Base-by-base conservation (phyloP, 2,113 vertebrate genomes). In the Melierax canorus region DNA sequence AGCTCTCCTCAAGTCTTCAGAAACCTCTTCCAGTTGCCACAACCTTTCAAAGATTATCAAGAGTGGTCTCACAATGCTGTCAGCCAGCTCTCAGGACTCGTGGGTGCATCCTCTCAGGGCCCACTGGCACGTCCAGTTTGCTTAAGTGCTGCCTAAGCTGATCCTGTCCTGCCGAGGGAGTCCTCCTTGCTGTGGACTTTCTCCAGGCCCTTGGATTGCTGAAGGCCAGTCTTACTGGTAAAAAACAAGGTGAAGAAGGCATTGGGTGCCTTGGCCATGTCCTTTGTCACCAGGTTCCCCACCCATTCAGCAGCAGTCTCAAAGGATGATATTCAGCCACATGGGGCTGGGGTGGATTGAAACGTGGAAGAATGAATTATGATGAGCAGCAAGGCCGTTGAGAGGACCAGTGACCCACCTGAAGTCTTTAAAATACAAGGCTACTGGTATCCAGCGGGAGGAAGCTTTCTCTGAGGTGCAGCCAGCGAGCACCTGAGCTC, bases 21-120 rank as follows among this genome's bases (percentile, higher is more conserved):
- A 75, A 78, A 27, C 21, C n/a, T 63, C 39, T 30, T 39, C 29
- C 23, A 14, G 9, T 14, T 39, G 19, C 60, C 75, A 55, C 34
- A n/a, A 1, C 83, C 39, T 55, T n/a, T 30, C 60, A 12, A 6
- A 60, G 75, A 15, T 24, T 5, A 23, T 2, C 53, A 18, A 10
- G 19, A 73, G 46, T 1, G 12, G n/a, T 11, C 34, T 27, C 4
- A 0, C 22, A 3, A 4, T 2, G 12, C 38, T 10, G 6, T 7
- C 79, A 62, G 34, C 60, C 78, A 53, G 27, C 39, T 62, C 73
- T 22, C n/a, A 21, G 38, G 13, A 32, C 36, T 23, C 2, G 3
- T 2, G 30, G 26, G 53, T 2, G 23, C 71, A 45, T 58, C 43
- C 19, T 17, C 34, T 30, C 20, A 2, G 20, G 78, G 11, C 36